phyloP scores from a whole-genome alignment of 2,888 invertebrate genomes.

The Melinopterus prodromus region DNA sequence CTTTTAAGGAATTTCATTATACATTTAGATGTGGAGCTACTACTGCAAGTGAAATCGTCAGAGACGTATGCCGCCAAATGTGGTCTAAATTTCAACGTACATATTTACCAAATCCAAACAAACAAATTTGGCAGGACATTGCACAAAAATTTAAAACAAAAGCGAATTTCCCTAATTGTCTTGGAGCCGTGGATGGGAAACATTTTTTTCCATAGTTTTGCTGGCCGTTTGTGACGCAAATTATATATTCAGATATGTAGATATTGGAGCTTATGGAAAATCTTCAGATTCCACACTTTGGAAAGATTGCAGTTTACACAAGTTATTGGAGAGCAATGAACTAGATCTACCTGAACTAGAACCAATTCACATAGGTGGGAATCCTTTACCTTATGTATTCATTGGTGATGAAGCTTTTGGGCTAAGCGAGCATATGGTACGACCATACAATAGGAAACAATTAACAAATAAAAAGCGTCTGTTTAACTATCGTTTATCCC shows the following conservation, averaged over 20 bases:
- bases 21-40: too few species aligned
- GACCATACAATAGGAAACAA: slow-evolving; percentile 28
- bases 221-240: slow-evolving; percentile 29
- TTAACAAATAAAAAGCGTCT: slow-evolving; percentile 38
- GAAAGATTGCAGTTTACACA: slow-evolving; percentile 38
- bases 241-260: slow-evolving; percentile 46
- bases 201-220: background rate
- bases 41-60: too few species aligned
- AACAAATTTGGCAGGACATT: too few species aligned
- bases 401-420: slow-evolving; percentile 34
- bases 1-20: too few species aligned
- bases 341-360: slow-evolving; percentile 31
- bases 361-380: slow-evolving; percentile 18
- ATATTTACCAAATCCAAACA: too few species aligned
- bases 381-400: slow-evolving; percentile 26
- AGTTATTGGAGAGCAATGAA: slow-evolving; percentile 31
- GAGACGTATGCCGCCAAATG: too few species aligned
- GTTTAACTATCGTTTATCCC: slow-evolving; percentile 45
- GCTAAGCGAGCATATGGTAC: slow-evolving; percentile 24
- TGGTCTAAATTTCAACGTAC: too few species aligned
- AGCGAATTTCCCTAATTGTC: too few species aligned
- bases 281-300: slow-evolving; percentile 40
- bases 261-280: slow-evolving; percentile 45
- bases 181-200: too few species aligned
- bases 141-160: too few species aligned